Base-by-base conservation (phyloP, 2,113 vertebrate genomes). In the Willisornis vidua region DNA sequence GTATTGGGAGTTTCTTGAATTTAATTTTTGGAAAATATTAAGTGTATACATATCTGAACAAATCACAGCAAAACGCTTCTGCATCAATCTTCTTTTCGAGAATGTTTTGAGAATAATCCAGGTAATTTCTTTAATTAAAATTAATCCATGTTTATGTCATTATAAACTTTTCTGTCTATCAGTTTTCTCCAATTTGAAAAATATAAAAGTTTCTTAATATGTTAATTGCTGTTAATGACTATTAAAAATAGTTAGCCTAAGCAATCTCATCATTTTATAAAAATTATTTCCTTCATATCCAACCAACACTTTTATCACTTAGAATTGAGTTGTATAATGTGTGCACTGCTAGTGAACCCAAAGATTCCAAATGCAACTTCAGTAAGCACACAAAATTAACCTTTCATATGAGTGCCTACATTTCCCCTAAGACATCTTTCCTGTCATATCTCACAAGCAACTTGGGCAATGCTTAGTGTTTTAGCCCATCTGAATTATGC, bases 401-500 rank as follows among this genome's bases (percentile, higher is more conserved):
- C 86, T 93, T 81, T 96, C 89, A 59, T 87, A 43, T 48, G 26
- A 90, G n/a, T 80, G 80, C 63, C 48, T 73, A 39, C 46, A 51
- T 85, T 96, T 96, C 74, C 88, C 93, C 55, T 73, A 92, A 93
- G 72, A 93, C 23, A 84, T 92, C 55, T 91, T 86, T 80, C 48
- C 68, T 94, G 82, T 90, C 90, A 72, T 85, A 94, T 92, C 94
- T 96, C 84, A 93, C 74, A 91, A 92, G 91, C 58, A 93, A 91
- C 94, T 90, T 96, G 84, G 86, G 88, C 88, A 96, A 94, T 88
- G 48, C 81, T 76, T 76, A 92, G 65, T 93, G 86, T 61, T 95
- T 95, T 96, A 92, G 71, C 66, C 78, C 43, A 73, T 94, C 81
- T 95, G 91, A 97, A 95, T 95, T 96, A 93, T 90, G 81, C 80